phyloP scores from a whole-genome alignment of 2,888 invertebrate genomes.

The Aquatica leii region DNA sequence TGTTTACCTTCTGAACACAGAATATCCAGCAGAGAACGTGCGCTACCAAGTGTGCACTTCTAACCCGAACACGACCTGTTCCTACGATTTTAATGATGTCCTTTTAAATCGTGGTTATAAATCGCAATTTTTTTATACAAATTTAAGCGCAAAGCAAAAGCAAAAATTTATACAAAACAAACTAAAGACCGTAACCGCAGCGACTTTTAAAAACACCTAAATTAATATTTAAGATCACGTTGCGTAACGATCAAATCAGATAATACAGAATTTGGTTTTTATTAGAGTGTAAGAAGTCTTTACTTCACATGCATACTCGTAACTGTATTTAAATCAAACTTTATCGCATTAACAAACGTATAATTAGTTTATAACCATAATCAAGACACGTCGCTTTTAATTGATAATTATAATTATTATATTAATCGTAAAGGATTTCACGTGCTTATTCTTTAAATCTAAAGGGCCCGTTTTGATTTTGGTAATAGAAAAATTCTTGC shows the following conservation, averaged over 20 bases:
- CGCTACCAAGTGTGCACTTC: slow-evolving; percentile 37
- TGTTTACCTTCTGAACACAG: slow-evolving; percentile 27
- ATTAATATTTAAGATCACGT: neutral
- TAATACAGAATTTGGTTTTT: neutral
- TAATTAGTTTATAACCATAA: no score
- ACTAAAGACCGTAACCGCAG: neutral
- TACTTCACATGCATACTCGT: no score
- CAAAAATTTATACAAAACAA: neutral
- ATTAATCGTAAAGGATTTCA: no score
- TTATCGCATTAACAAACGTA: no score
- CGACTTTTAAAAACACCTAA: neutral
- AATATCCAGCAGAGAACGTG: slow-evolving; percentile 36
- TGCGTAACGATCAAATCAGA: neutral
- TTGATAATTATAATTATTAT: no score
- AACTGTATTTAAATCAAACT: no score
- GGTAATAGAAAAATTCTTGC: no score
- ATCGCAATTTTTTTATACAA: slow-evolving; percentile 10
- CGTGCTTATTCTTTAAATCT: no score
- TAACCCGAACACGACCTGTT: slow-evolving; percentile 34
- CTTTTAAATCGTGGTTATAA: slow-evolving; percentile 33
- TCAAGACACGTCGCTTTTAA: no score
- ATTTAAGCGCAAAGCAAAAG: no score
- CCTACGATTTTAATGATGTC: slow-evolving; percentile 33
- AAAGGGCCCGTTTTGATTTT: no score
- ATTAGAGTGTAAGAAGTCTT: no score